Evolutionary conservation across 2,888 invertebrate species (phyloP).

Genomic region (Drosophila anomalipes): DNA sequence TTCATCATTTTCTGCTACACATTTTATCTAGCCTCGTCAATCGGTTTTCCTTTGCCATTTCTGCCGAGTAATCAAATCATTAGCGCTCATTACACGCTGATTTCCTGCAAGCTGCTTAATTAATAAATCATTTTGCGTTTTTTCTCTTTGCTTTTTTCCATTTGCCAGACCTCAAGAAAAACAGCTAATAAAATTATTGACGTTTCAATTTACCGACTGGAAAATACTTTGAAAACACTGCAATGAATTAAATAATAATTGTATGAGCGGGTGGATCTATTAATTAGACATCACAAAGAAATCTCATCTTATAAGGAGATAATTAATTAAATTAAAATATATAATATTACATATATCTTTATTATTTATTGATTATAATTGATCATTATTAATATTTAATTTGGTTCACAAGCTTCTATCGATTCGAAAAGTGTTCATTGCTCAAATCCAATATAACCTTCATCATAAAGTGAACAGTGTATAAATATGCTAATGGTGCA

Average conservation of each 20-base stretch:
- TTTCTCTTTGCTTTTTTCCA: conserved; percentile 3
- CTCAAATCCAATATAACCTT: not conserved
- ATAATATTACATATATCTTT: accelerated
- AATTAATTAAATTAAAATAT: not conserved
- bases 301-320: not conserved
- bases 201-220: not conserved
- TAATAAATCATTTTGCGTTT: conserved; percentile 66
- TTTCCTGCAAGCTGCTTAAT: conserved; percentile 60
- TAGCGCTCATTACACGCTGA: conserved; percentile 69
- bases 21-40: conserved; percentile 23
- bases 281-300: not conserved
- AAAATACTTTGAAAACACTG: not conserved
- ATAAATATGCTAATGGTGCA: conserved; percentile 57
- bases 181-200: not conserved
- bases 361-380: not conserved
- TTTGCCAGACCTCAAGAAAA: conserved; percentile 11
- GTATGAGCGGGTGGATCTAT: too few relatives aligned
- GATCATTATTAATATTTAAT: not conserved
- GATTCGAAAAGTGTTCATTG: not conserved
- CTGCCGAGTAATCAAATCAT: conserved; percentile 74
- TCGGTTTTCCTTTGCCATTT: conserved; percentile 29
- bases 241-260: not conserved
- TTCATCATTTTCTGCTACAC: not conserved
- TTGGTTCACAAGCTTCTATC: not conserved
- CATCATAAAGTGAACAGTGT: not conserved